Evolutionary conservation across 2,113 vertebrate species (phyloP).

Genomic region (Cathartes aura): DNA sequence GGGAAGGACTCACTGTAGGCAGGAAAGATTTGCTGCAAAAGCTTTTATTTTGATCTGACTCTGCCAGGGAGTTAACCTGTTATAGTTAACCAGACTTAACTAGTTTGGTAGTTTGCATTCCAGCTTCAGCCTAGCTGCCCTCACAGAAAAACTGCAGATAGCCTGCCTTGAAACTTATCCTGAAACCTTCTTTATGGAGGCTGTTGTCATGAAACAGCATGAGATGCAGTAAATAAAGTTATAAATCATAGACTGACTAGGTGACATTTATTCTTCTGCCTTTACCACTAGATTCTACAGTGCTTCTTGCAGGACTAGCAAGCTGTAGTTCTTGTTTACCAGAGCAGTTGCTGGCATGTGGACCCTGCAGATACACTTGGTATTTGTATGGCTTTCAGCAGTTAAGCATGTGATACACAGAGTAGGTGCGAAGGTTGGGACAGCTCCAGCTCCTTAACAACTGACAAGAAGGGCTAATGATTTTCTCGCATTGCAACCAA

Average conservation of each 20-base stretch:
- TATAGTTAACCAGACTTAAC: neutral
- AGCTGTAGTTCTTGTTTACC: neutral
- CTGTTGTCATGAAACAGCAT: neutral
- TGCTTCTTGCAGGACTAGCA: neutral
- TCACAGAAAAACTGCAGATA: neutral
- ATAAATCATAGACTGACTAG: neutral
- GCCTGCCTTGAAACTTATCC: neutral
- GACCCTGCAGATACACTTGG: neutral
- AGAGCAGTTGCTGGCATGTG: neutral
- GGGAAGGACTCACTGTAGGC: neutral
- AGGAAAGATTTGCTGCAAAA: neutral
- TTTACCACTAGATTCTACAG: neutral
- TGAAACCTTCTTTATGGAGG: neutral
- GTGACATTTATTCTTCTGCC: neutral
- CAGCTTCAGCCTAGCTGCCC: neutral
- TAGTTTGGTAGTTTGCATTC: neutral
- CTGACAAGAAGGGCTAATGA: slow-evolving; percentile 15
- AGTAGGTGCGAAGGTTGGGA: neutral
- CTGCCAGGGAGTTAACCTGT: neutral
- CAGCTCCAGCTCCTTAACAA: slow-evolving; percentile 23
- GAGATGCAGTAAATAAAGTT: neutral
- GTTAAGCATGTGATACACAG: neutral
- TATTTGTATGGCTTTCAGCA: neutral
- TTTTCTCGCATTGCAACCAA: neutral
- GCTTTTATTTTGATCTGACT: neutral